phyloP scores from a whole-genome alignment of 2,113 vertebrate species.

The Microtus oregoni region DNA sequence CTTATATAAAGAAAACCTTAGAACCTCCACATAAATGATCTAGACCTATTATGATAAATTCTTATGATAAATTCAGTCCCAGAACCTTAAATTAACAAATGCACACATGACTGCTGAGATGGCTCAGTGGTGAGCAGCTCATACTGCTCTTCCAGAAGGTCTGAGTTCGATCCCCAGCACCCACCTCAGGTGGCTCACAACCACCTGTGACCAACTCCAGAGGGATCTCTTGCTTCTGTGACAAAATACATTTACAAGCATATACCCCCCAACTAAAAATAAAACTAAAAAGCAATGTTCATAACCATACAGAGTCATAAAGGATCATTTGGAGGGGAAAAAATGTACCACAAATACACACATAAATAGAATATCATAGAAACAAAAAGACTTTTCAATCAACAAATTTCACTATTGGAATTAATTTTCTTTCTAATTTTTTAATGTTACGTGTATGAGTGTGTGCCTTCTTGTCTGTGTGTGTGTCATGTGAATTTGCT shows the following conservation, averaged over 20 bases:
- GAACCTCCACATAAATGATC: not conserved
- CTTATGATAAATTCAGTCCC: not conserved
- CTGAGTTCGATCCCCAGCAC: not conserved
- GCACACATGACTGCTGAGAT: not conserved
- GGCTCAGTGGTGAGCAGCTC: not conserved
- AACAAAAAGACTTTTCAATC: not conserved
- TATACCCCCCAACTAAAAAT: not conserved
- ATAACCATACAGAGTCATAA: not conserved
- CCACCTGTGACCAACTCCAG: not conserved
- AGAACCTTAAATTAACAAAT: not conserved
- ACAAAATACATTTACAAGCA: not conserved
- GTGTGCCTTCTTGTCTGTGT: not conserved
- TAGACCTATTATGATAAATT: not conserved
- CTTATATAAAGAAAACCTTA: not conserved
- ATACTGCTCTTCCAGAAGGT: not conserved
- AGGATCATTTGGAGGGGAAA: not conserved
- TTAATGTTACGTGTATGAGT: not conserved
- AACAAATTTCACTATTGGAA: not conserved
- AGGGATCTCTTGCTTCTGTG: not conserved
- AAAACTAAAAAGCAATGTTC: not conserved
- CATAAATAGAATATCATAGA: not conserved
- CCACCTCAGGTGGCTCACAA: not conserved
- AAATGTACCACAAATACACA: not conserved
- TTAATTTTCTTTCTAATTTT: not conserved
- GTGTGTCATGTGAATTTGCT: not conserved